Evolutionary conservation across 1,140 invertebrate genomes (phyloP), one percentile per base, ranked within the genome.

Genomic region (Bombus picipes): DNA sequence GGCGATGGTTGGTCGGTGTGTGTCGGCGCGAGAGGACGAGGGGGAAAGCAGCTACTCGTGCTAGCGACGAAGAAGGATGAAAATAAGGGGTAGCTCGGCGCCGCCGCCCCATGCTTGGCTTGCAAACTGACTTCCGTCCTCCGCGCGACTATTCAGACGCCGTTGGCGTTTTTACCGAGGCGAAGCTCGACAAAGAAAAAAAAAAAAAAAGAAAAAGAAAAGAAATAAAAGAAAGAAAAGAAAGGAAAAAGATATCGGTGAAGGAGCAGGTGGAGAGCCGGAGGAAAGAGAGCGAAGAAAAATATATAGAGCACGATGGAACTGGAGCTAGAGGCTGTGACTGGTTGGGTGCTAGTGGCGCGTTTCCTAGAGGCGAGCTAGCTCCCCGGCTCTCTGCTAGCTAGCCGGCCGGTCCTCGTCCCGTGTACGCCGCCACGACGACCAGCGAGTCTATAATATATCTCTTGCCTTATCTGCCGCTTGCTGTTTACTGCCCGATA

Each of bases 401-500:
- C 78, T 70, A 75, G 68, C 70, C 57, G 41, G 53, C 84, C 43
- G 65, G 66, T 81, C 89, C 86, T 85, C 86, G 88, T 90, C 87
- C 66, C 76, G 88, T 90, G 85, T 90, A 89, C 87, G 86, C 43
- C 76, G 68, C 82, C 82, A 86, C 86, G 87, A 88, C 77, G 90
- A 86, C 78, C 75, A 84, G 83, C 91, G 91, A 90, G 90, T 94
- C 92, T 92, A 94, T 94, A 95, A 95, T 95, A 95, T 95, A 95
- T 95, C 93, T 94, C 89, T 88, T 86, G 92, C 93, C 94, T 95
- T 95, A 95, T 95, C 94, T 95, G 94, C 93, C 93, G 94, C 93
- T 93, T 90, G 93, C 92, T 94, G 94, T 95, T 95, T 95, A 95
- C 94, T 95, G 94, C 93, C 94, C 94, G 94, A 95, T 95, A 95